Evolutionary conservation across 2,797 vertebrate species (phyloP).

Genomic region (Scleropages formosus): DNA sequence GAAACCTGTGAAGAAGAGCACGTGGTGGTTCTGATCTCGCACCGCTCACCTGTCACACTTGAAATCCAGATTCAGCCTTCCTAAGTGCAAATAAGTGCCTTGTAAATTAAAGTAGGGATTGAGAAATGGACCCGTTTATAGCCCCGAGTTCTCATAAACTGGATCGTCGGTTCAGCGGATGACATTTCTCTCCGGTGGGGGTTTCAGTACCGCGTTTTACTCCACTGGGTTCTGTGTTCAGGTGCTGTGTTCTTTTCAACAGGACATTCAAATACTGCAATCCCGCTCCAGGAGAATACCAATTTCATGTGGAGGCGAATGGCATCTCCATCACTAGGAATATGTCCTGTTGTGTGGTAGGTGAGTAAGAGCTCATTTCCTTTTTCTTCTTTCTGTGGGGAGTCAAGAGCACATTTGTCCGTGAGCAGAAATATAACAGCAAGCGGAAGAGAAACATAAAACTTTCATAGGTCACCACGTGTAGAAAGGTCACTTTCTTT

Average conservation of each 20-base stretch:
- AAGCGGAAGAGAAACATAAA: no score
- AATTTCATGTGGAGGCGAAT: constrained; percentile 76
- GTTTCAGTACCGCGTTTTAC: neutral
- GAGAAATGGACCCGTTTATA: neutral
- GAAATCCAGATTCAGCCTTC: no score
- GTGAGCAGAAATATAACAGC: neutral
- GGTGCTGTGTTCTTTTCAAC: constrained; percentile 19
- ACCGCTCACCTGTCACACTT: no score
- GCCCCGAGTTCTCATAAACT: neutral
- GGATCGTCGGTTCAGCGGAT: no score
- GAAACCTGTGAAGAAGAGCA: no score
- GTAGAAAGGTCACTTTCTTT: neutral
- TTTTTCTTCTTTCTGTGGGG: neutral
- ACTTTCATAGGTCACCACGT: neutral
- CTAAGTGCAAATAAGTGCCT: no score
- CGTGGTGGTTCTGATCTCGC: no score
- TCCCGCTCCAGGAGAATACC: constrained; percentile 73
- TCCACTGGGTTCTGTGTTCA: neutral
- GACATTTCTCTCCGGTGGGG: no score
- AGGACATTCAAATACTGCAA: constrained; percentile 71
- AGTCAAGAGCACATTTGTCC: neutral
- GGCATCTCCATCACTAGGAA: constrained; percentile 58
- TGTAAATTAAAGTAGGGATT: no score
- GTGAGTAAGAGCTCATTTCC: constrained; percentile 62
- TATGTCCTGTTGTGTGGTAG: constrained; percentile 75